Base-by-base conservation (phyloP, 2,797 vertebrate species). In the Hydrocynus forskahlii region DNA sequence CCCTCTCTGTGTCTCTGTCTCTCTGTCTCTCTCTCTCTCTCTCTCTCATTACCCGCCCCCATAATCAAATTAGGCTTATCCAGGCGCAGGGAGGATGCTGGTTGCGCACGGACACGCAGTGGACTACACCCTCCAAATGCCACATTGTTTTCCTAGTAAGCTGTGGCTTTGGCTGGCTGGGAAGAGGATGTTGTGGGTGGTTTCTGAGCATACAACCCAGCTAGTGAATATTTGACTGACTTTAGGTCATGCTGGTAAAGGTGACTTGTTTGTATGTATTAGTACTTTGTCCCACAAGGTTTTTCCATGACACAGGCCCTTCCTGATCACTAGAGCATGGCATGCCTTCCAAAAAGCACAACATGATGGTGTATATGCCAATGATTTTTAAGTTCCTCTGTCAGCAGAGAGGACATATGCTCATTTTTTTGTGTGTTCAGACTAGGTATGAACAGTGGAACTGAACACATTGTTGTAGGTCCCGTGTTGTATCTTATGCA, bases 71-170 rank as follows among this genome's bases (percentile, higher is more conserved):
- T 90, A 92, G 90, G 81, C 89, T 88, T 88, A 91, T 90, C 84
- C 88, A 89, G 90, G 89, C 85, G 88, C 86, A 74, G 68, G 80
- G 84, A 90, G 88, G 89, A 89, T 89, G 84, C 81, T 85, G 48
- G 76, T 81, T 85, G 48, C 69, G 85, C 74, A 84, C 88, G 90
- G 84, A 87, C 89, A 83, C 88, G 86, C 88, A 89, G 86, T 82
- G 88, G 91, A 88, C 90, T 90, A 93, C 92, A 89, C 93, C 93
- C 92, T 91, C 90, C 89, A 89, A 91, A 89, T 92, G 91, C 92
- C 90, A 90, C 92, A 92, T 81, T 92, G 89, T 92, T 93, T 93
- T 92, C 89, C 90, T 88, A 88, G 89, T 92, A 91, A 91, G 90
- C 91, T 89, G 87, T 87, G 88, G 87, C 88, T 92, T 86, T 85